Base-by-base conservation (phyloP, 2,113 vertebrate genomes). In the Bostrychus sinensis region DNA sequence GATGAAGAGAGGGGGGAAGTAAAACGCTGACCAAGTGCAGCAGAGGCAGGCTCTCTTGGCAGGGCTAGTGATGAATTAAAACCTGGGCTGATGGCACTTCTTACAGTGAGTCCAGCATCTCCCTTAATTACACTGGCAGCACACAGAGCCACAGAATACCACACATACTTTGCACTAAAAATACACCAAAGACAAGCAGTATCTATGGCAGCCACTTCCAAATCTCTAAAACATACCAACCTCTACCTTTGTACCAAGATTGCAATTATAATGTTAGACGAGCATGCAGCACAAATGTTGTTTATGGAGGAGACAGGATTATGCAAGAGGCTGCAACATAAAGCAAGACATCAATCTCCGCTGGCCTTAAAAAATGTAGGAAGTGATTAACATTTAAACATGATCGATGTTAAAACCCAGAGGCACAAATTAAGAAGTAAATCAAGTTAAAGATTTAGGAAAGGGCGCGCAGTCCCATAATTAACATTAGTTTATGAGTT, bases 171-270 rank as follows among this genome's bases (percentile, higher is more conserved):
- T 9, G 48, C 62, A 66, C 70, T 75, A 81, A 70, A 80, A 68
- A 75, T 32, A 60, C 12, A 62, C 39, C 55, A 1, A 56, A 61
- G 54, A 61, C 34, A 8, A 37, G 58, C 39, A 3, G 78, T 72
- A 67, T 67, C 84, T 71, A 80, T 76, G 80, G 70, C 84, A 69
- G 79, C 77, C 39, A n/a, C 20, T n/a, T 56, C 19, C 4, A n/a
- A 70, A 67, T 59, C 22, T 66, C 46, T 0, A 2, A 16, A 17
- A 39, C 72, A 68, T 16, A 12, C 39, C 41, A 22, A 62, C 61
- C 36, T 62, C 53, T 9, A 55, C 28, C 64, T 20, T 37, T 3
- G 41, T 1, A 17, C 62, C n/a, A 26, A 14, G 0, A 13, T 48
- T 5, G 14, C 34, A 19, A 17, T 32, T 0, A 0, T 43, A 11